Conservation (phyloP, 1,140 invertebrate species). For the Drosophila navojoa region DNA sequence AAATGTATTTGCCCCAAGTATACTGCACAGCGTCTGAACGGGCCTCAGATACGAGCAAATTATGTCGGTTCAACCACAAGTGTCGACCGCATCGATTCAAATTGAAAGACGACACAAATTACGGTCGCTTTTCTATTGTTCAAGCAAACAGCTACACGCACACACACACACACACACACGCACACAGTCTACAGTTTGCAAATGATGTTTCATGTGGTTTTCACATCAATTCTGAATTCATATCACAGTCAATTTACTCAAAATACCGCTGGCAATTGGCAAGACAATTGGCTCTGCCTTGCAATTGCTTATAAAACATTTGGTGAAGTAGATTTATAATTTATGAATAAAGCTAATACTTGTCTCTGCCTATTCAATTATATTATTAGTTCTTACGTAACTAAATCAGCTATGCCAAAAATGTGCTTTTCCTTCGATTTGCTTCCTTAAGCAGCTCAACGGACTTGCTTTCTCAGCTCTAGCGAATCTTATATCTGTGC, state of each 20-base stretch:
- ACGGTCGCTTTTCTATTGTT: conserved; percentile 33
- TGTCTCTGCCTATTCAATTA: too few species aligned
- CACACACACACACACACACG: not conserved
- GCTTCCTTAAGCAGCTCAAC: too few species aligned
- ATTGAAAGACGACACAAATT: conserved; percentile 33
- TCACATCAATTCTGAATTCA: conserved; percentile 8
- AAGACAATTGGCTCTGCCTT: not conserved
- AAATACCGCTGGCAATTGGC: not conserved
- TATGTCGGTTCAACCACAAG: conserved; percentile 42
- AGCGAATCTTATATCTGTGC: too few species aligned
- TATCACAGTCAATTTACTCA: conserved; percentile 14
- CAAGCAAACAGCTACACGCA: not conserved
- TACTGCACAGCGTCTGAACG: too few species aligned
- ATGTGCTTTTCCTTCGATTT: too few species aligned
- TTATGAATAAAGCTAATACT: too few species aligned
- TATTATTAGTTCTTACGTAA: too few species aligned
- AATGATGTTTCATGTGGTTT: conserved; percentile 26
- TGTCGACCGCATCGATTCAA: conserved; percentile 39
- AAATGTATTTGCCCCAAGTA: conserved; percentile 65
- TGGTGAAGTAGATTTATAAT: too few species aligned
- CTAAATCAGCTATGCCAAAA: too few species aligned
- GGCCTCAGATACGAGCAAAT: conserved; percentile 39
- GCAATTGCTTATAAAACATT: not conserved
- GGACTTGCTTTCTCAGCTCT: too few species aligned
- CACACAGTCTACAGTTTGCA: not conserved